Percentiles rank a stretch among this genome's conserved stretches.
Evolutionary conservation across 2,797 vertebrate genomes (phyloP).

Genomic region (Chiroxiphia lanceolata): DNA sequence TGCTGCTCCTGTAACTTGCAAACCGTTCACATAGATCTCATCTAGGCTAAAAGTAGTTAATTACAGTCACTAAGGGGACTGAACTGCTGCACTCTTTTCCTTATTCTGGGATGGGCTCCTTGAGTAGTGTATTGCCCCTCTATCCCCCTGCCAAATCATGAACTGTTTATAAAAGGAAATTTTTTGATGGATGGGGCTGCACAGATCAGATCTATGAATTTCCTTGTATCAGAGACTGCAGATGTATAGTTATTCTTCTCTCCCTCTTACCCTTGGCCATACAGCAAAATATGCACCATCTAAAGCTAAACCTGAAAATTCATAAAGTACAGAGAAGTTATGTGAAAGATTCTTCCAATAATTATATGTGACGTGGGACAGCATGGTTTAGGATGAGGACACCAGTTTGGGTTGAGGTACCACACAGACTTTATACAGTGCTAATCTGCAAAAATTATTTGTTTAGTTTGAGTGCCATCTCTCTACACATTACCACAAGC

Average conservation of each 20-base stretch:
- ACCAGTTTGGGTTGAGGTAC: neutral
- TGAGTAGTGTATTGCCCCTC: neutral
- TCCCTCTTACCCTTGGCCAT: neutral
- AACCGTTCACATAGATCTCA: neutral
- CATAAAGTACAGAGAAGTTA: neutral
- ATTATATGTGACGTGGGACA: neutral
- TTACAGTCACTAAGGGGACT: neutral
- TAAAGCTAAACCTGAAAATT: neutral
- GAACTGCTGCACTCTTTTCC: neutral
- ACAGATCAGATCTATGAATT: neutral
- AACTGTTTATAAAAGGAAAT: neutral
- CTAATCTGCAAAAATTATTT: neutral
- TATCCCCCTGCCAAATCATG: neutral
- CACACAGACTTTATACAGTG: neutral
- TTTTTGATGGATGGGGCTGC: neutral
- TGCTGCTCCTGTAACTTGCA: neutral
- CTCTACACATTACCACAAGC: neutral
- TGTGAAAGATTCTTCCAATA: neutral
- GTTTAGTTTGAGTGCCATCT: neutral
- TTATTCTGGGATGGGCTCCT: neutral
- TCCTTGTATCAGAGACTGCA: neutral
- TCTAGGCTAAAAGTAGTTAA: slow-evolving; percentile 35
- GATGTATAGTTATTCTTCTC: neutral
- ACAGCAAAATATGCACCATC: neutral
- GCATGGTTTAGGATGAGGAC: neutral